Base-by-base conservation (phyloP, 2,797 vertebrate genomes). In the Apogon talboti region DNA sequence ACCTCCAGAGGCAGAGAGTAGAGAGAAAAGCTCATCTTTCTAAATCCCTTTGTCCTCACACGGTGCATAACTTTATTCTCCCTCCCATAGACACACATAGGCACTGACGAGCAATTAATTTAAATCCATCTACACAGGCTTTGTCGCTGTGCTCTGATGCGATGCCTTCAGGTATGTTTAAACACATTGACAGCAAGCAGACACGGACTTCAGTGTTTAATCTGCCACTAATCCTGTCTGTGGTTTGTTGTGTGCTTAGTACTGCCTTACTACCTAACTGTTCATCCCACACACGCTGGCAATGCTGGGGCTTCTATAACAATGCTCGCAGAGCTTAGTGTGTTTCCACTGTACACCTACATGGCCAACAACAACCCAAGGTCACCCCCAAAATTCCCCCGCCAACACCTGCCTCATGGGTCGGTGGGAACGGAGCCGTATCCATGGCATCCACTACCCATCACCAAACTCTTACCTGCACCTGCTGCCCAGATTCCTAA, bases 151-250 rank as follows among this genome's bases (percentile, higher is more conserved):
- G 30, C 51, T 54, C 13, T 38, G 52, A 57, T 65, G 46, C 44
- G 55, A 71, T 52, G 58, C 68, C 51, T 61, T 18, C 35, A 67
- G 62, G 54, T 64, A 49, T 55, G 12, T 24, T 33, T 55, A 59
- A 6, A 63, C 28, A 37, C 38, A 30, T 38, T 50, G 7, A 59
- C 68, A 50, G 37, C n/a, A 6, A 45, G 47, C 48, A 58, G 54
- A 78, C 45, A 71, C 14, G 1, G 19, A 37, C 13, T n/a, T 15
- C 53, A 68, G 35, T 51, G 24, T 66, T 65, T 56, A 66, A 59
- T 76, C 73, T 81, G 65, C 42, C 49, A 42, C 53, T 81, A 81
- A 81, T 77, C 64, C 68, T 66, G 58, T 66, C 71, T 78, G 65
- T 33, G 63, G 49, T 67, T 46, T 54, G 67, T 62, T 51, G 9